These are phyloP conservation scores for Gymnarchus niloticus DNA, from an alignment of 2,113 vertebrate genomes.

Conservation along the genomic window DNA sequence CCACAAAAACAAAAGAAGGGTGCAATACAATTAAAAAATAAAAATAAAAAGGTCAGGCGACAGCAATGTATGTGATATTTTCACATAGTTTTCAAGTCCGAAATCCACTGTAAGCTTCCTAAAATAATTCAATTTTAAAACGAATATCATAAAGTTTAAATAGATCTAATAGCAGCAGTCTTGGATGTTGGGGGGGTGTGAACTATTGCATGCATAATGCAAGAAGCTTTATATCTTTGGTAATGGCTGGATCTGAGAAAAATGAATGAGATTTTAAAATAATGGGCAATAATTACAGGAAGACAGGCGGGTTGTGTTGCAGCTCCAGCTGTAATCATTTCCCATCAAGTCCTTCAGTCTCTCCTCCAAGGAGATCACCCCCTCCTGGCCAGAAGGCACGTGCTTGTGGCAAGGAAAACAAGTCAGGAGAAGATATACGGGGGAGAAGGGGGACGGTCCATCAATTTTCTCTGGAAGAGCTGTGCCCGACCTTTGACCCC, in stretches of 20 bases:
- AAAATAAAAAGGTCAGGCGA: neutral
- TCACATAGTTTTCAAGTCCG: no score
- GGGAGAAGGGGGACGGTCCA: constrained; percentile 46
- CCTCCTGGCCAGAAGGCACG: constrained; percentile 55
- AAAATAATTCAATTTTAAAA: no score
- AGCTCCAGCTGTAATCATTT: constrained; percentile 40
- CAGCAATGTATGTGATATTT: no score
- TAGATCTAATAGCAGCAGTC: neutral
- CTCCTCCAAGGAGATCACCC: constrained; percentile 29
- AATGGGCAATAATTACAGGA: constrained; percentile 37
- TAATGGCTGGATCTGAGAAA: constrained; percentile 1
- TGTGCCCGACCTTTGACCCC: constrained; percentile 54
- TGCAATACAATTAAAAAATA: neutral
- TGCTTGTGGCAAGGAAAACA: constrained; percentile 56
- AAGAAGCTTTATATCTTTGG: constrained; percentile 6
- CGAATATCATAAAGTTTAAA: neutral
- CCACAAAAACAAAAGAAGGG: constrained; percentile 8
- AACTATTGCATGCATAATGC: neutral
- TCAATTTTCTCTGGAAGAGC: constrained; percentile 55
- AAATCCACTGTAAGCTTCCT: no score
- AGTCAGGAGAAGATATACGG: constrained; percentile 19
- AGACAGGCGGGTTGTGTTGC: constrained; percentile 41
- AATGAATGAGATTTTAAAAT: constrained; percentile 26
- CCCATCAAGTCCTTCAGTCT: constrained; percentile 31
- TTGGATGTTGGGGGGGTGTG: neutral